Evolutionary conservation across 2,888 invertebrate genomes (phyloP).

Genomic region (Yponomeuta sedellus): DNA sequence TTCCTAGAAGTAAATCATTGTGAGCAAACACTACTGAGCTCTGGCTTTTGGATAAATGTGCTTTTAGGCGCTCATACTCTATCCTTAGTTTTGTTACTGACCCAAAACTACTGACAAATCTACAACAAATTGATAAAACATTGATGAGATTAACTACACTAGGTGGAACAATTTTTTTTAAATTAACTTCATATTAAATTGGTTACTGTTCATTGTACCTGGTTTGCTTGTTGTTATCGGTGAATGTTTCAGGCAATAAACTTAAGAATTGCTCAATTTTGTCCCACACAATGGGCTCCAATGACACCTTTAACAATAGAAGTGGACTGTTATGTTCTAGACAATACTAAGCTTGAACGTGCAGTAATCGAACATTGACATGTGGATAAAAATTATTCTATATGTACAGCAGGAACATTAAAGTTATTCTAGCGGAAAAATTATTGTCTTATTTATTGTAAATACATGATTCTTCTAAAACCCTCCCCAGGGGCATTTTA

Average conservation of each 20-base stretch:
- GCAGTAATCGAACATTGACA: background rate
- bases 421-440: background rate
- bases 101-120: constrained; percentile 81
- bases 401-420: too few relatives aligned
- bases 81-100: constrained; percentile 80
- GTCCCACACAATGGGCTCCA: constrained; percentile 84
- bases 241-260: constrained; percentile 83
- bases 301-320: constrained; percentile 49
- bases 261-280: constrained; percentile 84
- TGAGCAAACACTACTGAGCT: constrained; percentile 95
- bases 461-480: too few relatives aligned
- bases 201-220: constrained; percentile 66
- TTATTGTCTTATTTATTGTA: constrained; percentile 17
- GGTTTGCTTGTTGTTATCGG: constrained; percentile 79
- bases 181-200: too few relatives aligned
- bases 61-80: constrained; percentile 82
- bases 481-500: too few relatives aligned
- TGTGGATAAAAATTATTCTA: too few relatives aligned
- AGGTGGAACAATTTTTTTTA: too few relatives aligned
- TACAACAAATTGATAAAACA: constrained; percentile 55
- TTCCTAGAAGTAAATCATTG: constrained; percentile 97
- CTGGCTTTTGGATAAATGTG: constrained; percentile 76
- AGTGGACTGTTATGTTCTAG: background rate
- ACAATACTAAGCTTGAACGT: background rate
- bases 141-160: background rate